Evolutionary conservation across 2,888 invertebrate genomes (phyloP), one percentile per base, ranked within the genome.

Genomic region (Pristionchus exspectatus): DNA sequence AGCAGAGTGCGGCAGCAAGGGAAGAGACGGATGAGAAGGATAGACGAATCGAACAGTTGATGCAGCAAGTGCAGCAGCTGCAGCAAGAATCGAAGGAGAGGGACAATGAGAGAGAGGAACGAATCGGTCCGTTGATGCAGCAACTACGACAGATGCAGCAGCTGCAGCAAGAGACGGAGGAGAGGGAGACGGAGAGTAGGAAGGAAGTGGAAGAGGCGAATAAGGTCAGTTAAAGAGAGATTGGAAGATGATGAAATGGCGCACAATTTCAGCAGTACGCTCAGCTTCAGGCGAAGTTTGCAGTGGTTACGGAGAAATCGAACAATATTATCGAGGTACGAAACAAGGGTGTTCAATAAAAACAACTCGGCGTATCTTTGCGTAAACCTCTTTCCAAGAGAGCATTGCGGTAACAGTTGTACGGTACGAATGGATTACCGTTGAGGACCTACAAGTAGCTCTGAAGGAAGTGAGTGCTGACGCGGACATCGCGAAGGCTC

Each of bases 81-180:
- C 2, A 54, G 87, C 16, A n/a, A n/a, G 83, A 30, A 21, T n/a
- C 12, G 59, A 59, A 30, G 27, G 59, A 21, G 59, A 27, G 56
- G 84, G 50, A 24, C 9, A 56, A 2, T 2, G 56, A 14, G 44
- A 24, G 4, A 66, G 54, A 66, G 66, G 38, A n/a, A 50, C 38
- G n/a, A 12, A 14, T 66, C 63, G 44, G 33, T 38, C 21, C 16
- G 18, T 30, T 33, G 44, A 38, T 14, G 38, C 66, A 66, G 38
- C 85, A 85, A 63, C 59, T 85, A 10, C 81, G 18, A 44, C 59
- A 54, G 59, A 2, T 56, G 69, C 21, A 63, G 66, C 21, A 66
- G 12, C 63, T 38, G 86, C 24, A 87, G 87, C n/a, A 85, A 33
- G 44, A 86, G 63, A 38, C 7, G 21, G 66, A 24, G 9, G 86